Base-by-base conservation (phyloP, 2,888 invertebrate species). In the Ferrisia virgata region DNA sequence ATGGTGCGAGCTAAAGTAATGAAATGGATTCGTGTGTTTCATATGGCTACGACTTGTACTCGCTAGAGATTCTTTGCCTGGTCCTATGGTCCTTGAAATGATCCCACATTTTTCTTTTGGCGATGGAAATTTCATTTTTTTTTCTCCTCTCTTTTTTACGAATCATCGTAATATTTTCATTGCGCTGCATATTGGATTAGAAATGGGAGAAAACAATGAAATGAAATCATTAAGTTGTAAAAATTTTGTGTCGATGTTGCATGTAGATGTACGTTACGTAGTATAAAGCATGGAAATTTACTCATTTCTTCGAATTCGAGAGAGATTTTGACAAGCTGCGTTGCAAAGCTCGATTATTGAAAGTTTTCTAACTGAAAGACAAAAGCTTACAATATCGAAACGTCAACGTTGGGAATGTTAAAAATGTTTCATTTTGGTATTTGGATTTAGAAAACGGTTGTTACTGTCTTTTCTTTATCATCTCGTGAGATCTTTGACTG, bases 361-460 rank as follows among this genome's bases (percentile, higher is more conserved):
- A 64, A 28, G 64, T 64, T 64, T 64, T 40, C 28, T 25, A 64
- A 64, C 64, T 11, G 28, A 64, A 25, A 76, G 36, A 76, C 18
- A 76, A 76, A 76, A 76, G 72, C 72, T n/a, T 76, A 36, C 18
- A 76, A 76, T 36, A 76, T 76, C 72, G 72, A 76, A 76, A 36
- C 36, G 72, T 76, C 36, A n/a, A 76, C 72, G 72, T 76, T 64
- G 18, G 72, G 36, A 76, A 76, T 76, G 33, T 76, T 76, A 76
- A 76, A n/a, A 76, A 76, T 76, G 72, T 76, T 76, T 76, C 72
- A 76, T 76, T n/a, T 76, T 76, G 36, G 72, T 76, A 76, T 76
- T 64, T 64, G 64, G 64, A 64, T 64, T 64, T 64, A 28, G 64
- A 64, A 64, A 64, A 64, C 28, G 25, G 64, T 64, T 64, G 28